Percentiles rank a stretch among this genome's conserved stretches.
These are phyloP conservation scores for Lepidonotus clava DNA, from an alignment of 2,888 invertebrate species.

Conservation along the genomic window DNA sequence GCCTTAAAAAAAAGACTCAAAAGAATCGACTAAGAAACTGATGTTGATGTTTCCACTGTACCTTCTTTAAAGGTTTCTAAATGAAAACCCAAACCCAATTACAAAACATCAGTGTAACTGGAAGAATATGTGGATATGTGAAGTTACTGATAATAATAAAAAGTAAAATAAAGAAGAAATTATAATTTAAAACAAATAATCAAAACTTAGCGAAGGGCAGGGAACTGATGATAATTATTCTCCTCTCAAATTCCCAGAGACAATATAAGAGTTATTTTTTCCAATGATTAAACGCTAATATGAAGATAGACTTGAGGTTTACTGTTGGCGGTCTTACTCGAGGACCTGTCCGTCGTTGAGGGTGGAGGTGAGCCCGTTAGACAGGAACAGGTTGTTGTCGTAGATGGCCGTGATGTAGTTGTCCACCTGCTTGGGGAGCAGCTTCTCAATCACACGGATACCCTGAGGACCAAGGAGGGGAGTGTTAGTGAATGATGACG, in stretches of 20 bases:
- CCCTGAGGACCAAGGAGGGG: too few relatives aligned
- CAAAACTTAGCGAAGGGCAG: not conserved
- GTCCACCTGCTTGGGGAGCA: not conserved
- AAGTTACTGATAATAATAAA: not conserved
- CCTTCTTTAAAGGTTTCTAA: too few relatives aligned
- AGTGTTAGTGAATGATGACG: too few relatives aligned
- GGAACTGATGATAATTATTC: not conserved
- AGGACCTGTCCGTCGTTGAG: slow-evolving; percentile 10
- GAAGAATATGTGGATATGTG: not conserved
- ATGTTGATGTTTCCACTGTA: too few relatives aligned
- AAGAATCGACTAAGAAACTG: too few relatives aligned
- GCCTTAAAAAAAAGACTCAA: too few relatives aligned
- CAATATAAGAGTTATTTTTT: too few relatives aligned
- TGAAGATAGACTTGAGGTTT: too few relatives aligned
- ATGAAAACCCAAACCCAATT: too few relatives aligned
- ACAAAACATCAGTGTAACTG: too few relatives aligned
- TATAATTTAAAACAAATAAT: not conserved
- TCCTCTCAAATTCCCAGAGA: too few relatives aligned
- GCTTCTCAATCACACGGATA: not conserved
- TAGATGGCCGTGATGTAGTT: slow-evolving; percentile 3
- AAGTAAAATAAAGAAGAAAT: not conserved
- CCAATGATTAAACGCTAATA: too few relatives aligned
- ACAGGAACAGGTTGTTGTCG: not conserved
- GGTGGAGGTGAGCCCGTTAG: not conserved
- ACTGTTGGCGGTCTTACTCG: slow-evolving; percentile 13